A percentile compares a stretch with the other conserved stretches of the same genome.
phyloP scores from a whole-genome alignment of 2,888 invertebrate species.

The Leucophenga montana region DNA sequence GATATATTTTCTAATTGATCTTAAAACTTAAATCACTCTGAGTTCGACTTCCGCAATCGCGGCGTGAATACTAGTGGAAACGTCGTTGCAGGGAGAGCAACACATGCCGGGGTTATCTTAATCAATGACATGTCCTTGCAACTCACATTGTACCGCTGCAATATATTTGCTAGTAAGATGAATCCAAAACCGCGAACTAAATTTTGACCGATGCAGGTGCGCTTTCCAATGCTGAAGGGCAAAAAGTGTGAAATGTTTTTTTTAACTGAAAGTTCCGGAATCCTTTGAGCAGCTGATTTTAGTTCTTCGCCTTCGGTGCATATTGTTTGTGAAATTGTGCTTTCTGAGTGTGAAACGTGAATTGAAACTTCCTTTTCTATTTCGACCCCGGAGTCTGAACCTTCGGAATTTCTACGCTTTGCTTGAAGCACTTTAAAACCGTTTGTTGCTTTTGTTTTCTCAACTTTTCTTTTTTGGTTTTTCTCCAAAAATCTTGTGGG shows the following conservation, averaged over 20 bases:
- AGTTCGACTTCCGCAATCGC: constrained; percentile 2
- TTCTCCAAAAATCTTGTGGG: constrained; percentile 83
- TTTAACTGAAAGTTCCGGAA: constrained; percentile 70
- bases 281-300: constrained; percentile 45
- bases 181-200: constrained; percentile 85
- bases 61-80: constrained; percentile 78
- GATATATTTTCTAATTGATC: background rate
- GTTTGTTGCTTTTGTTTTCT: too few species aligned
- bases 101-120: constrained; percentile 79
- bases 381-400: constrained; percentile 77
- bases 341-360: constrained; percentile 13
- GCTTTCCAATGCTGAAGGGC: constrained; percentile 88
- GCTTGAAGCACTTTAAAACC: background rate
- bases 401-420: constrained; percentile 72
- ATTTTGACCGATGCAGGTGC: constrained; percentile 90
- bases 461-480: constrained; percentile 3
- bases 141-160: constrained; percentile 81
- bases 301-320: constrained; percentile 25
- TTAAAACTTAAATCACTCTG: background rate
- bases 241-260: constrained; percentile 82
- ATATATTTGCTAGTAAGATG: constrained; percentile 81
- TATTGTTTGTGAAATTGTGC: background rate
- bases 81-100: constrained; percentile 83
- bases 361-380: constrained; percentile 70
- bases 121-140: constrained; percentile 75